phyloP scores from a whole-genome alignment of 2,888 invertebrate genomes.

The Terebella lapidaria region DNA sequence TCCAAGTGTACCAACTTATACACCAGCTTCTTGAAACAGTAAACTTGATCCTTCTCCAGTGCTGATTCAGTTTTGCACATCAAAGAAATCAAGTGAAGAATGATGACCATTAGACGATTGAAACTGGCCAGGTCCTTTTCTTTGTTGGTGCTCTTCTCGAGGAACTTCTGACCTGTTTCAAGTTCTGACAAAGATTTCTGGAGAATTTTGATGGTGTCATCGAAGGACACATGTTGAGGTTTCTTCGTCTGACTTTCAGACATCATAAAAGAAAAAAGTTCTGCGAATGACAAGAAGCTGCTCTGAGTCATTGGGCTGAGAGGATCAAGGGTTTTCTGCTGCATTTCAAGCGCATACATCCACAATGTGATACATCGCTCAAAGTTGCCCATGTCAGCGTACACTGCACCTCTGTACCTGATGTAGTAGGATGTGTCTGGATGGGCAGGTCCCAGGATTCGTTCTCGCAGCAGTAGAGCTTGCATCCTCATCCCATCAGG shows the following conservation, averaged over 20 bases:
- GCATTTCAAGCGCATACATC: constrained; percentile 96
- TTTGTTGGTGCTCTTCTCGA: constrained; percentile 17
- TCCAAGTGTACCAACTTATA: constrained; percentile 72
- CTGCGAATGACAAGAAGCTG: constrained; percentile 88
- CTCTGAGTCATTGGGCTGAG: constrained; percentile 92
- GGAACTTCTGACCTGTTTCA: constrained; percentile 53
- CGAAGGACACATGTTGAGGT: constrained; percentile 70
- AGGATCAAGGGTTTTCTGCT: constrained; percentile 85
- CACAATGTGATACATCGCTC: constrained; percentile 83
- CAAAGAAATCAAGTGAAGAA: constrained; percentile 63
- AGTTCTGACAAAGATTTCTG: constrained; percentile 66
- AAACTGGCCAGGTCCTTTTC: constrained; percentile 70
- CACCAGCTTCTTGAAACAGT: constrained; percentile 65
- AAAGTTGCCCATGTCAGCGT: constrained; percentile 87
- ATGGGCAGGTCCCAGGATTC: constrained; percentile 86
- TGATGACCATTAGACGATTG: constrained; percentile 79
- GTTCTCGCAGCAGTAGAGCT: constrained; percentile 77
- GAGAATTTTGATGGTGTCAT: constrained; percentile 79
- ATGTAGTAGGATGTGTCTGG: constrained; percentile 96
- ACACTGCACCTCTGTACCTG: constrained; percentile 85
- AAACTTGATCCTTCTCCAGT: constrained; percentile 31
- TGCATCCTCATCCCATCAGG: constrained; percentile 96
- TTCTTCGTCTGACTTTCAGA: constrained; percentile 65
- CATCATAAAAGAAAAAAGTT: constrained; percentile 80
- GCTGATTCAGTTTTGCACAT: constrained; percentile 25